phyloP scores from a whole-genome alignment of 2,113 vertebrate genomes.

The Coptodon rendalli region DNA sequence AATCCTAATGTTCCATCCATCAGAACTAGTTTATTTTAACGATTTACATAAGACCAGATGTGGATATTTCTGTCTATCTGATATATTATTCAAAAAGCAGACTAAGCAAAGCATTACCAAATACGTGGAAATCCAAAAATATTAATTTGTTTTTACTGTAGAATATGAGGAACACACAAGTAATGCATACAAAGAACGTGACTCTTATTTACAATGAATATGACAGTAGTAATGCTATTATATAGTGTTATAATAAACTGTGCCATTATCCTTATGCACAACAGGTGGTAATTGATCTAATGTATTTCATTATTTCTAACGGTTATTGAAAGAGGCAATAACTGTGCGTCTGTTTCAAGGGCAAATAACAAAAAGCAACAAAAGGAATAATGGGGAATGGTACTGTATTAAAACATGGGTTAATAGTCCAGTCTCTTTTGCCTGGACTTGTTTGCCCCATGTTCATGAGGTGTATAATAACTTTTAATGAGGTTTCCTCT shows the following conservation, averaged over 20 bases:
- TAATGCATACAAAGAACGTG: not conserved
- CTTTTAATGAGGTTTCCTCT: not conserved
- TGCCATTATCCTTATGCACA: not conserved
- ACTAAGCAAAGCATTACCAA: not conserved
- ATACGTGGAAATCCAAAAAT: not conserved
- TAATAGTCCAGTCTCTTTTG: not conserved
- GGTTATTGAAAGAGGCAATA: not conserved
- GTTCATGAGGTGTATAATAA: not conserved
- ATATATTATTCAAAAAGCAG: not conserved
- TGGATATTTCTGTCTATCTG: not conserved
- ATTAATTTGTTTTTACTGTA: not conserved
- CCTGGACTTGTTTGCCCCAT: not conserved
- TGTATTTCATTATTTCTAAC: not conserved
- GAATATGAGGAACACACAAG: not conserved
- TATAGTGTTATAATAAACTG: not conserved
- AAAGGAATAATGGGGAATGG: not conserved
- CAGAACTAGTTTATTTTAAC: not conserved
- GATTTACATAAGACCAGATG: not conserved
- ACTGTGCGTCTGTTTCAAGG: not conserved
- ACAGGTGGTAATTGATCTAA: not conserved
- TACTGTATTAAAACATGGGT: not conserved
- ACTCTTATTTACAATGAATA: accelerated
- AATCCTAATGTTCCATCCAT: not conserved
- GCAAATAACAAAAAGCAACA: not conserved
- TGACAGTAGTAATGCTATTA: not conserved